These are phyloP conservation scores for Neoniphon sammara DNA, from an alignment of 2,797 vertebrate genomes.

Conservation along the genomic window DNA sequence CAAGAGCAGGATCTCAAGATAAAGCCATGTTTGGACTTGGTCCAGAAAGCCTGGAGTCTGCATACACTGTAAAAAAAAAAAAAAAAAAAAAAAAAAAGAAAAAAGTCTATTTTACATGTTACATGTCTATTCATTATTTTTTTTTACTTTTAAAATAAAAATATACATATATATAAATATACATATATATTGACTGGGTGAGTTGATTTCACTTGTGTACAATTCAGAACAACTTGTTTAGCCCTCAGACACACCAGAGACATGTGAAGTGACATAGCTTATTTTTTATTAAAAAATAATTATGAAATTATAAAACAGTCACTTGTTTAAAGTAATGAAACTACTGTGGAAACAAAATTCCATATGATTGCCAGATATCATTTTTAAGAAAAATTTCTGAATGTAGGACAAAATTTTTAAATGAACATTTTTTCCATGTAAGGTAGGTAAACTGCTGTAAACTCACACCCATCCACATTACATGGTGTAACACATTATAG, in stretches of 20 bases:
- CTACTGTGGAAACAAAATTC: neutral
- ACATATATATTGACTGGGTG: no score
- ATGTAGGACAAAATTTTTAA: neutral
- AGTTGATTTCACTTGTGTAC: no score
- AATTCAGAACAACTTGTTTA: no score
- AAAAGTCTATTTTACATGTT: neutral
- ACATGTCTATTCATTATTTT: no score
- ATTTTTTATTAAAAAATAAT: no score
- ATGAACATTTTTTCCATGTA: constrained; percentile 19
- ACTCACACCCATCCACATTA: constrained; percentile 20
- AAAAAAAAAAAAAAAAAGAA: no score
- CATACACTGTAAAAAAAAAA: constrained; percentile 42
- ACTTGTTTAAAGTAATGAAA: neutral
- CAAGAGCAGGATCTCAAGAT: constrained; percentile 61
- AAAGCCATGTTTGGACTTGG: constrained; percentile 63
- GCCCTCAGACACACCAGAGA: neutral
- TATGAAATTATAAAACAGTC: no score
- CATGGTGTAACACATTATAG: constrained; percentile 32
- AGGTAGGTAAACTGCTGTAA: neutral
- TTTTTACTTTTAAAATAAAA: no score
- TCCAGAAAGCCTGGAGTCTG: constrained; percentile 36
- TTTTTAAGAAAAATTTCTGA: neutral
- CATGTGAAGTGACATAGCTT: neutral
- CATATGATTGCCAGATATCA: neutral
- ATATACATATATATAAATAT: no score